Base-by-base conservation (phyloP, 2,888 invertebrate species). In the Brassicogethes aeneus region DNA sequence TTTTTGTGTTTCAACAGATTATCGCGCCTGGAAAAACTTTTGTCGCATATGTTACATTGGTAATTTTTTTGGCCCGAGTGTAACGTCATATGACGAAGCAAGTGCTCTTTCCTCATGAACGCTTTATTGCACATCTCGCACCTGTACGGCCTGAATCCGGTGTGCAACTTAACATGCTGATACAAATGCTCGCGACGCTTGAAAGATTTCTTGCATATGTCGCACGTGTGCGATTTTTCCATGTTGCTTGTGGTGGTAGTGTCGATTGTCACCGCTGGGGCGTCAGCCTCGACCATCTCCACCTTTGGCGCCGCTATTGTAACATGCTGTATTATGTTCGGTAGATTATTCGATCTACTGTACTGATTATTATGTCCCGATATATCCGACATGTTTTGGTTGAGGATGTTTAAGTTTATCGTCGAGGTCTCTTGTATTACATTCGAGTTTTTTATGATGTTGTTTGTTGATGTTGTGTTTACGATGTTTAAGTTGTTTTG, bases 51-150 rank as follows among this genome's bases (percentile, higher is more conserved):
- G 43, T 77, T 77, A 57, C 80, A 81, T 35, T 71, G 74, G 54
- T 76, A 80, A 70, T 78, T 76, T 53, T 80, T 80, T 51, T 77
- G 73, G 1, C 82, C 82, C 1, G 80, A 79, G 54, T 82, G 82
- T 2, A 80, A 77, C 1, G 79, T 75, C 43, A 76, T 70, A 57
- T 82, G 82, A 2, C 82, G 69, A 41, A 80, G 70, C 37, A 82
- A 59, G 59, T 82, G 82, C 56, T 82, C 82, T 51, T 82, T 82
- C 2, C 82, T 71, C 55, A 79, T 79, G 56, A 82, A 82, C 1
- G 79, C 73, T 55, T 82, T 81, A 34, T 75, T 71, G 56, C 82
- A 82, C 30, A 77, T 73, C 1, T 72, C 71, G 48, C 82, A 82
- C 15, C 74, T 76, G 53, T 79, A 82, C 0, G 82, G 82, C 34